Base-by-base conservation (phyloP, 2,113 vertebrate genomes). In the Paraplagusia blochii region DNA sequence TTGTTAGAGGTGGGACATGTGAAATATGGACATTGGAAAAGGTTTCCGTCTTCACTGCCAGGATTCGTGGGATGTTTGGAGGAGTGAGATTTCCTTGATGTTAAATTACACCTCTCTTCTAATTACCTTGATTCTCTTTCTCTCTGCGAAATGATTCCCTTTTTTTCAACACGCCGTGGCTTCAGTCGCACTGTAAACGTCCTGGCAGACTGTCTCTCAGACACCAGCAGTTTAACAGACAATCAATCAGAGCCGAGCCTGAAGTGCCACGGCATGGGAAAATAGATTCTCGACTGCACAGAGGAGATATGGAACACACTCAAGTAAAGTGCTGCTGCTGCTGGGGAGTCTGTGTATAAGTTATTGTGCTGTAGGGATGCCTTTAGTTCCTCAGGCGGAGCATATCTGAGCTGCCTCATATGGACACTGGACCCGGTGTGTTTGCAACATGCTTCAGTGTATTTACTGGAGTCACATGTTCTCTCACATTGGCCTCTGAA, bases 211-310 rank as follows among this genome's bases (percentile, higher is more conserved):
- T 22, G 63, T 77, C 70, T 72, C 77, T 67, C 68, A 73, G 74
- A 70, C 77, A 51, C 58, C 36, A 13, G 61, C 67, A 55, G 58
- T 59, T 66, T 69, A 74, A 75, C 66, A 63, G 77, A 67, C 75
- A 65, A 85, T 84, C 77, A 79, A 80, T 87, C 83, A 81, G 54
- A 64, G 44, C 46, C 2, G n/a, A 42, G 66, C 49, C 68, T 67
- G 58, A 61, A 74, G 71, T 71, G 62, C 62, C 53, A 51, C 53
- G 51, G 75, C 66, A 38, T 14, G 22, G 52, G 59, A 45, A 71
- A 66, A 65, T 59, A 67, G 66, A 70, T 63, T 72, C 66, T 60
- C 44, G 45, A 11, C 45, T 53, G 5, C 33, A 51, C 52, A 19
- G 53, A 52, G 51, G 44, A 44, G 45, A 44, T 57, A 18, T 65